phyloP scores from a whole-genome alignment of 2,888 invertebrate species.

The Drosophila rubida region DNA sequence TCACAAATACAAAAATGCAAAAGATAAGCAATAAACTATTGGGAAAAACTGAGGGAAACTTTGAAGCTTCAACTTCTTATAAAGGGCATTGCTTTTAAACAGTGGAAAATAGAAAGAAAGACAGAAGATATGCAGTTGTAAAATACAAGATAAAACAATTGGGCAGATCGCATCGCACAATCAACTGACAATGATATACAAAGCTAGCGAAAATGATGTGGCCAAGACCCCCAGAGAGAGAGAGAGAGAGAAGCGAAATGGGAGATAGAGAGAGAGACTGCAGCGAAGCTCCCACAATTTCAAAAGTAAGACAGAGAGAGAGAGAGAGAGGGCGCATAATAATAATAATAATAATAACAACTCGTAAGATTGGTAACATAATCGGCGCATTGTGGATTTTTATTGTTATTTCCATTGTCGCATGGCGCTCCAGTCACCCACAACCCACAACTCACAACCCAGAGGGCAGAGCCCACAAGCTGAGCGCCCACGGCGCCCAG shows the following conservation, averaged over 20 bases:
- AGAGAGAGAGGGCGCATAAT: constrained; percentile 7
- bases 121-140: background rate
- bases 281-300: constrained; percentile 41
- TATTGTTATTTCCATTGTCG: constrained; percentile 49
- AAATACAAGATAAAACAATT: constrained; percentile 30
- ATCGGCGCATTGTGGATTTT: constrained; percentile 72
- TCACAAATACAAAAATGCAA: too few relatives aligned
- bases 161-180: constrained; percentile 29
- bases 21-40: background rate
- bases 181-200: constrained; percentile 34
- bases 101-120: constrained; percentile 8
- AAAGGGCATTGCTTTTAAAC: background rate
- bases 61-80: background rate
- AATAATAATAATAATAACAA: constrained; percentile 48
- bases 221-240: constrained; percentile 29
- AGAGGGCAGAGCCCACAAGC: constrained; percentile 22
- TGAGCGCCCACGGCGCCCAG: constrained; percentile 19
- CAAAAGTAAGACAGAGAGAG: constrained; percentile 11
- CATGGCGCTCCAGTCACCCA: constrained; percentile 61
- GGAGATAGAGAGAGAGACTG: background rate
- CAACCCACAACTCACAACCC: constrained; percentile 26
- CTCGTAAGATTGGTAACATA: constrained; percentile 76
- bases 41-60: background rate
- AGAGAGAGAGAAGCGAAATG: background rate
- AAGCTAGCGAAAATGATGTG: constrained; percentile 27